Conservation (phyloP, 2,888 invertebrate species). For the Acleris emargana region DNA sequence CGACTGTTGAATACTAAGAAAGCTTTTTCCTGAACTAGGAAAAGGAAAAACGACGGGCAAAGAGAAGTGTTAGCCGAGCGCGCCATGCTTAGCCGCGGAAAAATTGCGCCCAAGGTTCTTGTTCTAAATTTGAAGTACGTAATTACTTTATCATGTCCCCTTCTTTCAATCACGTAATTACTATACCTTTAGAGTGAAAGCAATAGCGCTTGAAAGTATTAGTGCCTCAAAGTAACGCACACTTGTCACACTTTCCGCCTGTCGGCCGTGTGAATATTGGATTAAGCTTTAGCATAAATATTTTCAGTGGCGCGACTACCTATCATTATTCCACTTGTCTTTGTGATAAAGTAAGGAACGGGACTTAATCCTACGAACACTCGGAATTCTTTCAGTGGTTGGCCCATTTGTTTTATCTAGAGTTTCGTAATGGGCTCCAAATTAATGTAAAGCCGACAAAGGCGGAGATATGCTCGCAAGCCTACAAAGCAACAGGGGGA, state of each 20-base stretch:
- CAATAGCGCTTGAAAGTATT: too few species aligned
- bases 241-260: too few species aligned
- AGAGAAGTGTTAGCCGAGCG: constrained; percentile 20
- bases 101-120: background rate
- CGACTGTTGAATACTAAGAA: constrained; percentile 38
- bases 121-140: too few species aligned
- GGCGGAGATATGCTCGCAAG: constrained; percentile 40
- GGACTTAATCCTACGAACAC: constrained; percentile 19
- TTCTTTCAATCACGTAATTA: too few species aligned
- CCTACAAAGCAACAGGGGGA: constrained; percentile 37
- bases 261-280: too few species aligned
- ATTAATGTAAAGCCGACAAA: constrained; percentile 36
- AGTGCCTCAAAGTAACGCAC: too few species aligned
- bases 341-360: background rate
- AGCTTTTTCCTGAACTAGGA: constrained; percentile 52
- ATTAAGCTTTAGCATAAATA: too few species aligned
- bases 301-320: too few species aligned
- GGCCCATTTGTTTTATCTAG: constrained; percentile 30
- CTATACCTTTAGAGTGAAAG: too few species aligned
- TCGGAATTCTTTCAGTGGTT: constrained; percentile 9
- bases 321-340: background rate
- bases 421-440: constrained; percentile 30
- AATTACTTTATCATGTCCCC: background rate
- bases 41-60: constrained; percentile 36
- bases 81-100: background rate